Base-by-base conservation (phyloP, 2,797 vertebrate species). In the Limosa lapponica region DNA sequence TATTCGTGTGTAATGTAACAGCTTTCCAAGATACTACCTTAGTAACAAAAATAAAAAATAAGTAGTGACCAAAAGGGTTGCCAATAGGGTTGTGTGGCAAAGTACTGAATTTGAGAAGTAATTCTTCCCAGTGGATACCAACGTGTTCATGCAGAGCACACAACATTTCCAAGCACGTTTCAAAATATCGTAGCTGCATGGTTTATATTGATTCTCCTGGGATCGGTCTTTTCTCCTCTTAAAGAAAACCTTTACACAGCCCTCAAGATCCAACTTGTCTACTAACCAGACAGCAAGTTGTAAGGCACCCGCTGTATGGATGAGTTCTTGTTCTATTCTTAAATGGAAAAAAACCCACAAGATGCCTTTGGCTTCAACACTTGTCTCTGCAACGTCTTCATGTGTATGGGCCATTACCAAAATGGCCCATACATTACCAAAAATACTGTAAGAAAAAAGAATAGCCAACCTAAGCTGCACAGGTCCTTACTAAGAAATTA, bases 151-250 rank as follows among this genome's bases (percentile, higher is more conserved):
- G 51, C 4, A 8, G 55, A 58, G 39, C 41, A 43, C 8, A 1
- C 28, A 65, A 39, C 36, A 37, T 18, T 75, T 89, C 34, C 27
- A 44, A 46, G 22, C 11, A 41, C 1, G 0, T 18, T 69, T 67
- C 52, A 66, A 57, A 64, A 13, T 65, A 6, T 28, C 18, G 1
- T 0, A 41, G 32, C 6, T 0, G 0, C 44, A n/a, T 74, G 44
- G 8, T 87, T 94, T 71, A 1, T 65, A 16, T 10, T 57, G 20
- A 12, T 16, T 61, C 25, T n/a, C 0, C 6, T 32, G 58, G 11
- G 44, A 46, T 62, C 3, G 46, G 39, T 39, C 34, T 37, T 28
- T 80, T 62, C 36, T 67, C 13, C 27, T 67, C 37, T 69, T 51
- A 23, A 36, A 71, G 16, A 55, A 82, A 87, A 65, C 10, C 15